Conservation (phyloP, 2,797 vertebrate genomes). For the Cichlasoma orientale region DNA sequence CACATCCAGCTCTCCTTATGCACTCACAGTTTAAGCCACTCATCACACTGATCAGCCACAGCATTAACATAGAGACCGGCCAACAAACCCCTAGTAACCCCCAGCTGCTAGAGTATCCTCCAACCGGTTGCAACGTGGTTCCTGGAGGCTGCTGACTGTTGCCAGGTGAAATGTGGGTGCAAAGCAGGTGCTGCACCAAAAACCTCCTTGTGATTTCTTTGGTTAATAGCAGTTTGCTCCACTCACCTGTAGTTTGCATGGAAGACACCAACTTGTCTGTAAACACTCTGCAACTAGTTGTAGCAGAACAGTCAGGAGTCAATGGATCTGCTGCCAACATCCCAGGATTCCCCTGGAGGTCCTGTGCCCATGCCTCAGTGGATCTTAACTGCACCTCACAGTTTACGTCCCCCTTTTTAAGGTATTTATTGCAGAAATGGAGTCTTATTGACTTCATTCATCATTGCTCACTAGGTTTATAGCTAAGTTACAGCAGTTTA, state of each 20-base stretch:
- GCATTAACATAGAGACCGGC: not conserved
- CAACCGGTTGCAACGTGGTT: too few species aligned
- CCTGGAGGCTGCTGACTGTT: too few species aligned
- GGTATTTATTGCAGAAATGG: not conserved
- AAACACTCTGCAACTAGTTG: not conserved
- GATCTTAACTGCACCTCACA: not conserved
- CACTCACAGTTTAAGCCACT: not conserved
- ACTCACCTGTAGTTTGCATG: not conserved
- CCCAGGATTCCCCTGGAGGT: not conserved
- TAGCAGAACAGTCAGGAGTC: accelerated
- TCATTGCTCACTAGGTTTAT: not conserved
- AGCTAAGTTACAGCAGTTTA: too few species aligned
- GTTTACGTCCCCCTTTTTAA: not conserved
- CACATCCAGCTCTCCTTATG: not conserved
- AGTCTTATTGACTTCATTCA: not conserved
- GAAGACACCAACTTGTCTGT: not conserved
- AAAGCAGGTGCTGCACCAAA: not conserved
- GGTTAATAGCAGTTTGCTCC: not conserved
- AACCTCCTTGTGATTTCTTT: not conserved
- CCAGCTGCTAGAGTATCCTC: accelerated
- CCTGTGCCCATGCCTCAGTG: accelerated
- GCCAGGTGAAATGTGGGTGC: not conserved
- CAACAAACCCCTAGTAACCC: not conserved
- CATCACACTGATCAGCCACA: not conserved
- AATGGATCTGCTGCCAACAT: not conserved